Base-by-base conservation (phyloP, 1,140 invertebrate species). In the Orius laevigatus region DNA sequence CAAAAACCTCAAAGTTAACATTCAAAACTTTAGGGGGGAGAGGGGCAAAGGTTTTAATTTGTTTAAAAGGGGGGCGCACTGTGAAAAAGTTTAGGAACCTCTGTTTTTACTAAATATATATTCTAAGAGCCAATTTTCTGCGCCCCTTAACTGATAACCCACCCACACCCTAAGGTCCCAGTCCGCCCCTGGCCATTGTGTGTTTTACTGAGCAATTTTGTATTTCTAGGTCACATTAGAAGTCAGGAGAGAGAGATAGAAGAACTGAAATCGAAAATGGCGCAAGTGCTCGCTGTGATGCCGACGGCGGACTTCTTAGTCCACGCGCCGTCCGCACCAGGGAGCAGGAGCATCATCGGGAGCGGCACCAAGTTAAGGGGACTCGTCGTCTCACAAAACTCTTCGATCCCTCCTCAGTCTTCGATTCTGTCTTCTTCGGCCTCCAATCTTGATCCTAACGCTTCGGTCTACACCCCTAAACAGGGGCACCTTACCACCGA, bases 271-370 rank as follows among this genome's bases (percentile, higher is more conserved):
- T 74, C 77, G 46, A 87, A 87, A 67, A 82, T 87, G 57, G 85
- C 88, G 43, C 89, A 95, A 67, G 79, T 91, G 57, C 70, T 93
- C 64, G 87, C 88, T 33, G 81, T 93, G 51, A 89, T 92, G 81
- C 87, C 89, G 20, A 72, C 77, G 55, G 81, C 79, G 58, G 72
- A 60, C 55, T 62, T 59, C 62, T 52, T 44, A 65, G 46, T 61
- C 63, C 46, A 57, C 8, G 25, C 25, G 60, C 48, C 57, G 42
- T 46, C 45, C 49, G 55, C 61, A 36, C 18, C 35, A 38, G 16
- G 46, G 15, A 38, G 19, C 35, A 18, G 25, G n/a, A 25, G 25
- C 25, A 25, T 25, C 25, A 25, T 25, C 25, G 25, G 25, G 25
- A 25, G 25, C 25, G 25, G 25, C 8, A 25, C 25, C 3, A 25